phyloP scores from a whole-genome alignment of 2,797 vertebrate species.

The Iguana delicatissima region DNA sequence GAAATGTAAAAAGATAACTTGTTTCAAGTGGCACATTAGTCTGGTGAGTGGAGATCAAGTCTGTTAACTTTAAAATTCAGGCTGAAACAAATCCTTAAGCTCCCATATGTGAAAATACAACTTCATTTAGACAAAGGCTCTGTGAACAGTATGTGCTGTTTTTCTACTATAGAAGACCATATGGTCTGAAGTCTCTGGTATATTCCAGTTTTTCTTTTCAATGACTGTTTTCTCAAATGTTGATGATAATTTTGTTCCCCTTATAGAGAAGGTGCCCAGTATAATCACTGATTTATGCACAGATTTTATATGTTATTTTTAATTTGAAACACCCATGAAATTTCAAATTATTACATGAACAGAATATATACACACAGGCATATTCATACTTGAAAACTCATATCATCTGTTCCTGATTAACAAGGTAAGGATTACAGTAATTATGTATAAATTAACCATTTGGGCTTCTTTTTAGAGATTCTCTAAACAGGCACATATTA shows the following conservation, averaged over 20 bases:
- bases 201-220: conserved; percentile 2
- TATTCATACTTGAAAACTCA: background rate
- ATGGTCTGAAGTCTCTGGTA: background rate
- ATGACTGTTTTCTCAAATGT: background rate
- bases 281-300: conserved; percentile 22
- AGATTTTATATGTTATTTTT: conserved; percentile 18
- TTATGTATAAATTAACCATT: conserved; percentile 1
- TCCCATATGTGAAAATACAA: background rate
- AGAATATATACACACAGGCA: background rate
- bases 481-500: background rate
- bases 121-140: background rate
- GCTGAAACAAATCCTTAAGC: background rate
- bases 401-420: conserved; percentile 26
- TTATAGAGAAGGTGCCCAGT: conserved; percentile 10
- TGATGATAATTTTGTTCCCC: background rate
- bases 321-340: conserved; percentile 23
- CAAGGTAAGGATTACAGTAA: conserved; percentile 9
- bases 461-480: background rate
- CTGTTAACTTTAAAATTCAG: background rate
- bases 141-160: background rate
- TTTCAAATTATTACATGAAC: conserved; percentile 4
- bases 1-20: background rate
- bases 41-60: background rate
- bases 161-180: background rate
- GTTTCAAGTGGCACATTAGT: background rate